A percentile compares a stretch with the other conserved stretches of the same genome.
These are phyloP conservation scores for Pelagia noctiluca DNA, from an alignment of 30 jellyfish, hydroid and myxozoan genomes.

Conservation along the genomic window DNA sequence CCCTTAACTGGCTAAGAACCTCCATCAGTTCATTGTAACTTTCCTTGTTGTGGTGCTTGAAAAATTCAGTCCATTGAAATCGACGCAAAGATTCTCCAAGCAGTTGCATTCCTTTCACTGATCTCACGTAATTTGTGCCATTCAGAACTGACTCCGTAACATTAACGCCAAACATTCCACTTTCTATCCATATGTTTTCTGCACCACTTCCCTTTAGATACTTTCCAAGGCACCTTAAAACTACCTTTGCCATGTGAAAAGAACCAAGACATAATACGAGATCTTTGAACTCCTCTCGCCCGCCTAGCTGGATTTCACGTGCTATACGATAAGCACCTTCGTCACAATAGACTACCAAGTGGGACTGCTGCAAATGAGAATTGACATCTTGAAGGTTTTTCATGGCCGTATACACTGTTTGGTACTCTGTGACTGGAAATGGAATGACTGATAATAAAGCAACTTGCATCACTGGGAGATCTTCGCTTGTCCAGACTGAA, in stretches of 20 bases:
- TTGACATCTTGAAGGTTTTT: conserved; percentile 29
- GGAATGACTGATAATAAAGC: conserved; percentile 37
- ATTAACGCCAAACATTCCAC: conserved; percentile 25
- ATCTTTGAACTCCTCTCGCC: conserved; percentile 22
- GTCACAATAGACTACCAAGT: conserved; percentile 19
- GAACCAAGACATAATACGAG: conserved; percentile 31
- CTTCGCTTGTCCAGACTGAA: conserved; percentile 23
- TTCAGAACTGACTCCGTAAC: conserved; percentile 37
- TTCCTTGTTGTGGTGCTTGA: conserved; percentile 38
- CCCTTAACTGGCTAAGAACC: conserved; percentile 16
- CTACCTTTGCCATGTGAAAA: conserved; percentile 40
- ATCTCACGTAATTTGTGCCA: conserved; percentile 44
- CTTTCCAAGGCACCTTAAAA: conserved; percentile 26
- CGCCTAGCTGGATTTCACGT: conserved; percentile 27
- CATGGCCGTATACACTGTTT: conserved; percentile 58
- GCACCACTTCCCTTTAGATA: conserved; percentile 32
- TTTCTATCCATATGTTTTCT: conserved; percentile 29
- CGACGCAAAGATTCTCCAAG: conserved; percentile 44
- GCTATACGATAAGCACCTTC: conserved; percentile 44
- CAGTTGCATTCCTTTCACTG: conserved; percentile 43
- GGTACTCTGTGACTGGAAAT: conserved; percentile 60
- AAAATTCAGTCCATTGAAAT: conserved; percentile 23
- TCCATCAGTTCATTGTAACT: conserved; percentile 22
- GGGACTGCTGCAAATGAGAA: conserved; percentile 23
- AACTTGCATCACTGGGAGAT: conserved; percentile 15